Evolutionary conservation across 2,888 invertebrate genomes (phyloP), one percentile per base, ranked within the genome.

Genomic region (Allophyes oxyacanthae): DNA sequence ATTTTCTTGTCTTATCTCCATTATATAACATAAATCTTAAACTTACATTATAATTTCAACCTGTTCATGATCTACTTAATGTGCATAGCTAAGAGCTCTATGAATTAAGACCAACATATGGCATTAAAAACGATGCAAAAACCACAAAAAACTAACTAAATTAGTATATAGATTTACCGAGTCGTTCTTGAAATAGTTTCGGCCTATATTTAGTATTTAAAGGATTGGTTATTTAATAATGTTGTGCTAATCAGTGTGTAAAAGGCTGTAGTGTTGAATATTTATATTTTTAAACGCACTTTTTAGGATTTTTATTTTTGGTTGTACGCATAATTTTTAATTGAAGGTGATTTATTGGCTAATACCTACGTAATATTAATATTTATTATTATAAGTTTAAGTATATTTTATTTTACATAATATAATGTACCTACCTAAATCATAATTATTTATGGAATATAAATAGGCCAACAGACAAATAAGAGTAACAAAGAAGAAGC

Each of bases 71-170:
- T 63, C 43, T 50, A 67, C 32, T 58, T 58, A 52, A 20, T 15
- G 43, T 44, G 40, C 44, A 54, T 66, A 46, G 37, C 45, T 63
- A 42, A 41, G 10, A 46, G 41, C 38, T 59, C 25, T 10, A 48
- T 53, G 58, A 72, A 70, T 72, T 32, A 67, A 57, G 54, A 50
- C 8, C 43, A 61, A 69, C 67, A 69, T 66, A 72, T 69, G 69
- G 61, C 53, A 20, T 4, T 20, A 20, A 20, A 20, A 20, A 20
- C 20, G 20, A 20, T n/a, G n/a, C n/a, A n/a, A n/a, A n/a, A n/a
- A n/a, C n/a, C n/a, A n/a, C n/a, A n/a, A n/a, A n/a, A n/a, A n/a
- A n/a, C n/a, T n/a, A n/a, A 20, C 20, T 20, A 20, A 20, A 20
- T 20, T 20, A 20, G 20, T 20, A 20, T 20, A 3, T 20, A 55